Evolutionary conservation across 2,797 vertebrate species (phyloP).

Genomic region (Crax fasciolata): DNA sequence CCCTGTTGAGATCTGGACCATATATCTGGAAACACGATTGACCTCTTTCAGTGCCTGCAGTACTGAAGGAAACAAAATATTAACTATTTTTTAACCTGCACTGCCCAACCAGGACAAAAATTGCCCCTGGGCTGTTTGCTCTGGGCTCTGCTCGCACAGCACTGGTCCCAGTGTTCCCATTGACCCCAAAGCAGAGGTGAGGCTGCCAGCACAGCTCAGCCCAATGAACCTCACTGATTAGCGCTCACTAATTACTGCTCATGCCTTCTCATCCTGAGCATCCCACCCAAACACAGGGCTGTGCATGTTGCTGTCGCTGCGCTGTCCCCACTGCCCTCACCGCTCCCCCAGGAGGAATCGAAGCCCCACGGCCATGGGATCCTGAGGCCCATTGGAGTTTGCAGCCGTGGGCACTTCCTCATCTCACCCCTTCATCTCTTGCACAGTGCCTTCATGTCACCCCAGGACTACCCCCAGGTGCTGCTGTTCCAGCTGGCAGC

Average conservation of each 20-base stretch:
- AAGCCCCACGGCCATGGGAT: accelerated
- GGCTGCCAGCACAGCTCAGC: background rate
- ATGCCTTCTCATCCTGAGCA: background rate
- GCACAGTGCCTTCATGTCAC: background rate
- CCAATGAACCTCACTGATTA: background rate
- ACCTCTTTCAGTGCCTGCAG: background rate
- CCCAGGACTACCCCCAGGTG: background rate
- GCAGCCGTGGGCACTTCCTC: accelerated
- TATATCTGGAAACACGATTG: background rate
- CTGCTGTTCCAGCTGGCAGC: background rate
- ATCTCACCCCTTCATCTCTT: background rate
- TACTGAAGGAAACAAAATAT: background rate
- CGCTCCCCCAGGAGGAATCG: background rate
- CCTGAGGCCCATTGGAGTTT: accelerated
- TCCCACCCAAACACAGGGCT: background rate
- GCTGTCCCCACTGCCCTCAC: accelerated
- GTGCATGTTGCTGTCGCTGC: background rate
- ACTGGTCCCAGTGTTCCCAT: background rate
- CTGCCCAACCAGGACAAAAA: background rate
- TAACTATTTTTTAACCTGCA: background rate
- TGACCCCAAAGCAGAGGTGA: background rate
- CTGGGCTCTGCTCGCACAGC: background rate
- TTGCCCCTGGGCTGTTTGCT: background rate
- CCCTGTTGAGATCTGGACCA: background rate
- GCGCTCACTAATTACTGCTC: background rate